Base-by-base conservation (phyloP, 1,140 invertebrate genomes). In the Drosophila littoralis region DNA sequence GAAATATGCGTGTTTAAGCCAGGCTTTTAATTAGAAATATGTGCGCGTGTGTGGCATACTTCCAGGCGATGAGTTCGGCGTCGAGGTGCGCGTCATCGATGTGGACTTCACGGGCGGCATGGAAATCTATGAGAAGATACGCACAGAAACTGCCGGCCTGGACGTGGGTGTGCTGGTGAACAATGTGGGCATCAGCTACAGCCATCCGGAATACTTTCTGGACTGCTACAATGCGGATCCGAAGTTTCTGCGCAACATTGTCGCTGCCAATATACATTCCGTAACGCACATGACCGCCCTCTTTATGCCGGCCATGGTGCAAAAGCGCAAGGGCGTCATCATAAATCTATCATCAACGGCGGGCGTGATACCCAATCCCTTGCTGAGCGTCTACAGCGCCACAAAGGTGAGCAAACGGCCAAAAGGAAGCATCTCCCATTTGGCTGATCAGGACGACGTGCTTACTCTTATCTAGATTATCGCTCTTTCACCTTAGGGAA, bases 111-210 rank as follows among this genome's bases (percentile, higher is more conserved):
- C 96, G 5, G 93, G 94, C 72, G 95, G 92, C 4, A 93, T 94
- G 2, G 93, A 94, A 9, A 96, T 98, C 42, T 99, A 97, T 90
- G 93, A 95, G 0, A 94, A 94, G 60, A 97, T 99, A 52, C 93
- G 95, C 28, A 95, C 95, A 76, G 94, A 96, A 59, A 94, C 98
- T 7, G 93, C 93, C 7, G 96, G 95, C 2, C 93, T 99, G 1
- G 97, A 99, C 90, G 96, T 99, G 68, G 98, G 97, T 1, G 95
- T 98, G 13, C 93, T 99, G 8, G 95, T 99, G 6, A 99, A 99
- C 92, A 99, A 99, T 93, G 98, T 99, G 0, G 98, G 98, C 4
- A 95, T 97, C 70, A 97, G 97, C 58, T 99, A 99, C 92, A 93
- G 95, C 0, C 95, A 97, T 92, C 98, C 98, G 0, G 96, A 97